Evolutionary conservation across 2,888 invertebrate genomes (phyloP).

Genomic region (Venusia cambrica): DNA sequence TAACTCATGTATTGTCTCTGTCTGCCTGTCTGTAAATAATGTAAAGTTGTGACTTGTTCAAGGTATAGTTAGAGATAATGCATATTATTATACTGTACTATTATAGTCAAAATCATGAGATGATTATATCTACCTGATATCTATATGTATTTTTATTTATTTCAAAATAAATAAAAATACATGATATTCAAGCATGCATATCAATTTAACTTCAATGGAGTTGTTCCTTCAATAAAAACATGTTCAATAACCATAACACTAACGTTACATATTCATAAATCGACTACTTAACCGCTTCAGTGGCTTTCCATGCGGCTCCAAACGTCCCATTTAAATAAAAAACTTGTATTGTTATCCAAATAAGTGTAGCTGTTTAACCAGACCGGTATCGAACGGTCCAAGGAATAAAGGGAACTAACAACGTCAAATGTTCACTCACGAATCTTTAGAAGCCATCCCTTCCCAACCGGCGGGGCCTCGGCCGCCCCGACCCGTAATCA

Average conservation of each 20-base stretch:
- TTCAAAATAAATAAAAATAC: conserved; percentile 4
- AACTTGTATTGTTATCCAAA: conserved; percentile 46
- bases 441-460: conserved; percentile 28
- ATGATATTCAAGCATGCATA: conserved; percentile 14
- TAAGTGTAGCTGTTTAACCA: conserved; percentile 47
- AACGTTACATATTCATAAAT: conserved; percentile 22
- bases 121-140: no score
- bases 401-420: conserved; percentile 27
- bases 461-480: conserved; percentile 26
- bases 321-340: conserved; percentile 39
- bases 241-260: conserved; percentile 20
- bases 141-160: no score
- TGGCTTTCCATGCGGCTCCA: conserved; percentile 38
- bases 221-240: conserved; percentile 19
- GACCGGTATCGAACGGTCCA: conserved; percentile 27
- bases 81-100: no score
- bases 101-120: no score
- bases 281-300: conserved; percentile 42
- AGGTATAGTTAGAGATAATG: no score
- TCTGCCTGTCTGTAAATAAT: no score
- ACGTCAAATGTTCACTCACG: conserved; percentile 31
- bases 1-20: no score
- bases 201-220: conserved; percentile 15
- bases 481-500: conserved; percentile 66
- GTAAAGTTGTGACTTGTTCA: no score